Percentiles rank a stretch among this genome's conserved stretches.
Conservation (phyloP, 30 jellyfish, hydroid and myxozoan species). For the Aurelia sp. region DNA sequence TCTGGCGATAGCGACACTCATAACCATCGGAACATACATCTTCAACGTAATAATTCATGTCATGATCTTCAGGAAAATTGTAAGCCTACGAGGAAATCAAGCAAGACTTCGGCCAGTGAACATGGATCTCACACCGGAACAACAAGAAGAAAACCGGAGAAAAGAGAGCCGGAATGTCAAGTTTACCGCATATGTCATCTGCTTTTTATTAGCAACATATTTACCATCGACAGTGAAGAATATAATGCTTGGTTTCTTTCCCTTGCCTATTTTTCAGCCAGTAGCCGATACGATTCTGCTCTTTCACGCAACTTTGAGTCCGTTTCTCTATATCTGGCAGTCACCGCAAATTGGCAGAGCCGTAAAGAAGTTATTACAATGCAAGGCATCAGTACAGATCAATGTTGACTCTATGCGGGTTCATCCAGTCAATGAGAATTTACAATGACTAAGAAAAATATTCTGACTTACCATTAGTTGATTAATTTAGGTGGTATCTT, state of each 20-base stretch:
- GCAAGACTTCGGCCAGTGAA: not conserved
- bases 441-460: too few species aligned
- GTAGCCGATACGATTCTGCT: conserved; percentile 22
- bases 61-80: conserved; percentile 17
- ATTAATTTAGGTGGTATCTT: too few species aligned
- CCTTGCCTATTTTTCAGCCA: not conserved
- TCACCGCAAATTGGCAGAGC: conserved; percentile 57
- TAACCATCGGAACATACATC: conserved; percentile 40
- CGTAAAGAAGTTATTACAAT: not conserved
- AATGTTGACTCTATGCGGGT: not conserved
- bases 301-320: conserved; percentile 59
- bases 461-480: too few species aligned
- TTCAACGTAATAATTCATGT: conserved; percentile 49
- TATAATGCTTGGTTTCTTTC: not conserved
- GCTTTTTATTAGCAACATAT: conserved; percentile 36
- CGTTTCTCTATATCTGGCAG: conserved; percentile 60
- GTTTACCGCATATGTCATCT: conserved; percentile 40
- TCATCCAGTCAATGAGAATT: not conserved
- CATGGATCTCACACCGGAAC: conserved; percentile 12
- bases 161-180: conserved; percentile 35
- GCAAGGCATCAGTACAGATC: not conserved
- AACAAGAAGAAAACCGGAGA: conserved; percentile 19
- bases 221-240: conserved; percentile 28
- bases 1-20: conserved; percentile 6
- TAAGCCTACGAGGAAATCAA: conserved; percentile 4